Evolutionary conservation across 2,113 vertebrate species (phyloP).

Genomic region (Myiopsitta monachus): DNA sequence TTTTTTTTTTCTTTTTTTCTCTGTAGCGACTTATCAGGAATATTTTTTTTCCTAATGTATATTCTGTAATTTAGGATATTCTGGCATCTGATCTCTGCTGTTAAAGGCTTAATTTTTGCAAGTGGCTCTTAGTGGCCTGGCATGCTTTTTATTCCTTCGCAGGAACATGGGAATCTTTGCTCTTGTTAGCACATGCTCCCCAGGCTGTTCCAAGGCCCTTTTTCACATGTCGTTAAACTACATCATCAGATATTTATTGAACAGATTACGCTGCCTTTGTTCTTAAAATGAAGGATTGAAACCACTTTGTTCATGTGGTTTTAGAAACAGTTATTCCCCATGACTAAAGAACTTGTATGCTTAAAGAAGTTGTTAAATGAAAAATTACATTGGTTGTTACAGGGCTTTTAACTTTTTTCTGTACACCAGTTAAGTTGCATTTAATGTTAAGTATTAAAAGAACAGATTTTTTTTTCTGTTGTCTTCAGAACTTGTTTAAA

Average conservation of each 20-base stretch:
- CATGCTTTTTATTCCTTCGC: neutral
- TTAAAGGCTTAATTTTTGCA: neutral
- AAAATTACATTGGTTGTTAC: neutral
- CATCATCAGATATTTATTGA: constrained; percentile 21
- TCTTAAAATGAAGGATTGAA: constrained; percentile 44
- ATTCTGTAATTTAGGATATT: neutral
- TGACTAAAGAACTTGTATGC: neutral
- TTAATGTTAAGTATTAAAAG: neutral
- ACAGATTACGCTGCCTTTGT: constrained; percentile 38
- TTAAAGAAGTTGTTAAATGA: neutral
- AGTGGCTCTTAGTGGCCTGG: neutral
- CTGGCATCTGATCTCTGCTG: neutral
- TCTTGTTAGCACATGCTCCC: constrained; percentile 30
- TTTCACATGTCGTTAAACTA: constrained; percentile 19
- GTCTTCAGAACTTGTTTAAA: neutral
- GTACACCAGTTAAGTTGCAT: neutral
- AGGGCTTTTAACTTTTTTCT: neutral
- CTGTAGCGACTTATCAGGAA: neutral
- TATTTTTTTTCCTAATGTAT: neutral
- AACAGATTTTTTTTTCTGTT: neutral
- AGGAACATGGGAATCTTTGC: constrained; percentile 1
- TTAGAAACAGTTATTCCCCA: neutral
- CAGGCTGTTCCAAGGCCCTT: constrained; percentile 9
- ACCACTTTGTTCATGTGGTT: neutral
- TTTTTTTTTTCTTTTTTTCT: neutral